These are phyloP conservation scores for Isurus oxyrinchus DNA, from an alignment of 2,113 vertebrate genomes.

Conservation along the genomic window DNA sequence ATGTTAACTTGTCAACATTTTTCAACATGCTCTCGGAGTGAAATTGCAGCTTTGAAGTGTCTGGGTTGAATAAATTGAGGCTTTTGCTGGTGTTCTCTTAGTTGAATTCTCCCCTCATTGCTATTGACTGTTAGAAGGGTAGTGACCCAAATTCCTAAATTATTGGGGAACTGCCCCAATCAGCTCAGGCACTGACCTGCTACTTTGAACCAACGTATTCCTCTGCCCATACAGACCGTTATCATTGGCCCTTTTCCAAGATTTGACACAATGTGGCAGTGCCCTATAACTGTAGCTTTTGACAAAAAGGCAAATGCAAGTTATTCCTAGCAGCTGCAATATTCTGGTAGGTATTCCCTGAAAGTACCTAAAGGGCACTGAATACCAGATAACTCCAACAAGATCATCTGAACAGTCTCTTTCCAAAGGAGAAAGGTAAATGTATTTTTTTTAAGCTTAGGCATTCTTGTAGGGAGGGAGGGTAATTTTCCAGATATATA, in stretches of 20 bases:
- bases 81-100: neutral
- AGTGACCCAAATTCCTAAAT: neutral
- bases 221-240: neutral
- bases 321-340: neutral
- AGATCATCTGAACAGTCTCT: neutral
- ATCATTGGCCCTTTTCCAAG: neutral
- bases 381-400: neutral
- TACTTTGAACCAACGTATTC: no score
- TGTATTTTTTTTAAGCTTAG: neutral
- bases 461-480: neutral
- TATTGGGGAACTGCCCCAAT: neutral
- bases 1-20: neutral
- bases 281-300: neutral
- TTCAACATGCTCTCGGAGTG: neutral
- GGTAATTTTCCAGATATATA: neutral
- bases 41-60: neutral
- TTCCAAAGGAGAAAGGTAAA: neutral
- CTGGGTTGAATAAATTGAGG: neutral
- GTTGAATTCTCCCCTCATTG: no score
- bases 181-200: neutral
- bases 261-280: neutral
- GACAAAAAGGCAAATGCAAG: neutral
- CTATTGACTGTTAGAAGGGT: neutral
- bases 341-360: neutral
- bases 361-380: neutral